Base-by-base conservation (phyloP, 2,113 vertebrate genomes). In the Serinus canaria region DNA sequence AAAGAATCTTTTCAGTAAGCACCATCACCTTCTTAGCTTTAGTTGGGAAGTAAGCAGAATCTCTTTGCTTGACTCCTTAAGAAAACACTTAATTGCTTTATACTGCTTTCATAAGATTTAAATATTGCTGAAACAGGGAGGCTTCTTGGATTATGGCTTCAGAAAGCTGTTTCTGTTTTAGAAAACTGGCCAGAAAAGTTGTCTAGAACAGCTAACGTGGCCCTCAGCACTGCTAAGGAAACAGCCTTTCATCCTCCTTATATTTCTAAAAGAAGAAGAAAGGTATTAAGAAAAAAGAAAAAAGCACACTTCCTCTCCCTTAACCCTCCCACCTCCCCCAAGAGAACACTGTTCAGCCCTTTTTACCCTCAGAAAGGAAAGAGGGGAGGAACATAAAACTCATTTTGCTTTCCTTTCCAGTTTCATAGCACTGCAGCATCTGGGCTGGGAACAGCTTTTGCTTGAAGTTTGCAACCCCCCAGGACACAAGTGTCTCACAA, bases 21-120 rank as follows among this genome's bases (percentile, higher is more conserved):
- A 31, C 25, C 72, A 66, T 77, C 82, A 85, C 10, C 43, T 77
- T 86, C 60, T 87, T 9, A 2, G 35, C 11, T 81, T 90, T 76
- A 43, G 17, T 12, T 94, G 66, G 76, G 68, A 93, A 90, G 23
- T 50, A 33, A 77, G 80, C 33, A 75, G 55, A 60, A 11, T 63
- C 13, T 89, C 76, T 91, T 91, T 90, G 30, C 60, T 39, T 41
- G 24, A 89, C 50, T 67, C 56, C 63, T 83, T 83, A 64, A 90
- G 79, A 88, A 50, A 52, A 70, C 20, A 35, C 8, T 81, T 92
- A 86, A 77, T 90, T 89, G 56, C 81, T 89, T 86, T 89, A 59
- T 90, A 75, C 35, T 90, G 39, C 80, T 94, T 89, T 92, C 13
- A 7, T 83, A 84, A 63, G 50, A 78, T 90, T 88, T 89, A 93